Evolutionary conservation across 2,113 vertebrate species (phyloP).

Genomic region (Oreotrochilus melanogaster): DNA sequence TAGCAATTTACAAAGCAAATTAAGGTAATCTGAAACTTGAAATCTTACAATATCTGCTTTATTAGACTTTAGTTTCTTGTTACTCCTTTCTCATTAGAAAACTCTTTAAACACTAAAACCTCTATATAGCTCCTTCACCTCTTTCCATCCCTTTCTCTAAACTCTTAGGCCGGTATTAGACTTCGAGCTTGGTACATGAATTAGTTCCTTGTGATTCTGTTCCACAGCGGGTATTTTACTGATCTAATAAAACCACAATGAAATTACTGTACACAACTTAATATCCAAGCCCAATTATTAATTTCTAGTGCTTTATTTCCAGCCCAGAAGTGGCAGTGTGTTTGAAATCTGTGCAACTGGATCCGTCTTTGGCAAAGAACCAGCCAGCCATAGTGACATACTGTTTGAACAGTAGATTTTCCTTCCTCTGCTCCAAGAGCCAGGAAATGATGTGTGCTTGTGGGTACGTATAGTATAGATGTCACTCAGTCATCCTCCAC

Average conservation of each 20-base stretch:
- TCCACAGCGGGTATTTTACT: constrained; percentile 54
- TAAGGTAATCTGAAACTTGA: constrained; percentile 36
- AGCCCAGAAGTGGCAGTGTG: constrained; percentile 31
- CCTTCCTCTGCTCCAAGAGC: not conserved
- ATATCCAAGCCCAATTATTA: constrained; percentile 65
- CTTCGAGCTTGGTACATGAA: constrained; percentile 43
- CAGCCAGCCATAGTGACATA: constrained; percentile 26
- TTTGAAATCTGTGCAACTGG: constrained; percentile 54
- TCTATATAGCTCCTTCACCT: constrained; percentile 22
- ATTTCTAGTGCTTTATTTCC: constrained; percentile 57
- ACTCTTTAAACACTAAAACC: constrained; percentile 51
- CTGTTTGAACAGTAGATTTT: constrained; percentile 40
- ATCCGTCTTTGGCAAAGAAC: constrained; percentile 32
- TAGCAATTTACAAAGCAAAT: constrained; percentile 62
- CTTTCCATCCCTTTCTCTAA: constrained; percentile 26
- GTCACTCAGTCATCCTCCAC: constrained; percentile 64
- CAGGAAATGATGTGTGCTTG: constrained; percentile 38
- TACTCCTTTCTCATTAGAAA: constrained; percentile 60
- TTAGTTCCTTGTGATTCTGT: constrained; percentile 50
- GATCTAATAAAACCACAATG: constrained; percentile 69
- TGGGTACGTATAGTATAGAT: constrained; percentile 8
- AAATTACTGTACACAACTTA: constrained; percentile 66
- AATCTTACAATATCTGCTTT: constrained; percentile 63
- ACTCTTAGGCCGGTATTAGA: constrained; percentile 4
- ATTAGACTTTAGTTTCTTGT: constrained; percentile 63